These are phyloP conservation scores for Myotis planiceps DNA, from an alignment of 2,797 vertebrate species.

Conservation along the genomic window DNA sequence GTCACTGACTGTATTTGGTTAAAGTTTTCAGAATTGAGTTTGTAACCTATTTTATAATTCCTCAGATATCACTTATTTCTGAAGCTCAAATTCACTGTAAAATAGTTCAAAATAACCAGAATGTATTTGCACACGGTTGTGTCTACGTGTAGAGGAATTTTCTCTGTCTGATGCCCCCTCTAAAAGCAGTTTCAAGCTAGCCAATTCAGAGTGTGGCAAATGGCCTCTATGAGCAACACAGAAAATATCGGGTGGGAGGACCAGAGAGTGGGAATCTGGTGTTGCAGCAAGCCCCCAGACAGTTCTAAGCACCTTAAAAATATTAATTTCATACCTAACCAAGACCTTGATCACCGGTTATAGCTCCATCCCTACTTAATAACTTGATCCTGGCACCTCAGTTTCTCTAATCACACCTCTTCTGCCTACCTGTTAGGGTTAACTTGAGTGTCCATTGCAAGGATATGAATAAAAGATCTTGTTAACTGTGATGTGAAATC, in stretches of 20 bases:
- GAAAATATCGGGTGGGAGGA: background rate
- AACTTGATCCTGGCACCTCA: background rate
- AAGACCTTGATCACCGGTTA: background rate
- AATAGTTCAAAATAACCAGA: conserved; percentile 62
- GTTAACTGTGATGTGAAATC: background rate
- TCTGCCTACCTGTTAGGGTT: background rate
- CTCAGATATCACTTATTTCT: conserved; percentile 19
- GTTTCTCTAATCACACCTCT: background rate
- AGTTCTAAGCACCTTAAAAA: background rate
- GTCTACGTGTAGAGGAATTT: background rate
- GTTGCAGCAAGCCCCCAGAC: background rate
- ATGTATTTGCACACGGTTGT: conserved; percentile 40
- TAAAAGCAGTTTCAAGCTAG: background rate
- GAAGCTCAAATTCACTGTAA: conserved; percentile 54
- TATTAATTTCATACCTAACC: background rate
- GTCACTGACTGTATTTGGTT: conserved; percentile 33
- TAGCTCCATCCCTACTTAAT: background rate
- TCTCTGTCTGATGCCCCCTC: background rate
- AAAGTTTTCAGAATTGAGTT: conserved; percentile 63
- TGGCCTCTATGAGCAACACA: background rate
- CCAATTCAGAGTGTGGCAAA: conserved; percentile 1
- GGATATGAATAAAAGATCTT: background rate
- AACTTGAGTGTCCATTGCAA: background rate
- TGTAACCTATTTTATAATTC: conserved; percentile 56
- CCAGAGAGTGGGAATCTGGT: background rate